Base-by-base conservation (phyloP, 2,797 vertebrate genomes). In the Aplochiton taeniatus region DNA sequence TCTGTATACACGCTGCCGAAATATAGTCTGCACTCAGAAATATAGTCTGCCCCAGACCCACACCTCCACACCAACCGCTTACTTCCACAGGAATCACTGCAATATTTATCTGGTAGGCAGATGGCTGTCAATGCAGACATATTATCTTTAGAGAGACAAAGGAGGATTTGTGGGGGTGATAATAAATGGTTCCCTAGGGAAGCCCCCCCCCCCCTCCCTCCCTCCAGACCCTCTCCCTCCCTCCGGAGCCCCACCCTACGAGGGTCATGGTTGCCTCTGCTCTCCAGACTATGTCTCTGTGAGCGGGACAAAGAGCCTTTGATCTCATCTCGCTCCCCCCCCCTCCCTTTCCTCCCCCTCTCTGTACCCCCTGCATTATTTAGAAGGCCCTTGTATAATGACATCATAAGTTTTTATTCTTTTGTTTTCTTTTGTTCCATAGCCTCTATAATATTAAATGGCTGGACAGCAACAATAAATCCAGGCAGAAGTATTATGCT, bases 301-400 rank as follows among this genome's bases (percentile, higher is more conserved):
- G 50, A 77, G 56, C 41, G 16, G 59, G 58, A 82, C 80, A 83
- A 79, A 76, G 69, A 41, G 45, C 53, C 45, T 81, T 82, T 84
- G 75, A 82, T 79, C 52, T 46, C 41, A n/a, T 50, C 59, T 57
- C 51, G 62, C 63, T 64, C 18, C 17, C 48, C 18, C 41, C 50
- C 49, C n/a, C 17, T 11, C 16, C 54, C 53, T 8, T 10, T 11
- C 19, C 44, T 58, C 57, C 41, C 60, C 50, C 46, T 19, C 18
- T 68, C 59, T 53, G 31, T 57, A 63, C 20, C 65, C 65, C 65
- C 73, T 85, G 52, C 74, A 84, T 87, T 84, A 88, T 87, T 85
- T 65, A 88, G 68, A 52, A 69, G 73, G 61, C 58, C 66, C 66
- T 66, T 61, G 72, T 66, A 76, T 74, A 81, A 84, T 83, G 52